phyloP scores from a whole-genome alignment of 2,113 vertebrate genomes.

The Caloenas nicobarica region DNA sequence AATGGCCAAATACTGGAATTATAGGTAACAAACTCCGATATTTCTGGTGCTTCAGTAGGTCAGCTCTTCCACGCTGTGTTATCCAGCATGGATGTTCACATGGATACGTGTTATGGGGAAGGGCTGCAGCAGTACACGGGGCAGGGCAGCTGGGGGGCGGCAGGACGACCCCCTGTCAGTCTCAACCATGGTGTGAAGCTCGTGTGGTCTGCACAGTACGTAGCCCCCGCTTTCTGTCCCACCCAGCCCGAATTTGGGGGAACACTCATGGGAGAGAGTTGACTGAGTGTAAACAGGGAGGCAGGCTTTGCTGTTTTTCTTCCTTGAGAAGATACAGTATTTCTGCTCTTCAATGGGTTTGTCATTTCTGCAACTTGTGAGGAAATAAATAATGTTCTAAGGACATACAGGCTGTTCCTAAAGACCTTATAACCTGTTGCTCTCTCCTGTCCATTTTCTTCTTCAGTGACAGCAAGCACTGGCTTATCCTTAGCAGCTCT shows the following conservation, averaged over 20 bases:
- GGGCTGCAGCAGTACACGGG: background rate
- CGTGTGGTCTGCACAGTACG: background rate
- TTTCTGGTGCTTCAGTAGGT: background rate
- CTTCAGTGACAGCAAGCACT: background rate
- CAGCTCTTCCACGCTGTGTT: background rate
- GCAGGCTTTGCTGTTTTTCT: background rate
- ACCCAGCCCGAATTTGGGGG: background rate
- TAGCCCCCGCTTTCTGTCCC: background rate
- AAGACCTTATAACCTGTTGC: background rate
- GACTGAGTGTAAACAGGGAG: background rate
- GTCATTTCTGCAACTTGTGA: background rate
- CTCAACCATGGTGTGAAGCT: background rate
- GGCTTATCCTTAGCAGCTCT: background rate
- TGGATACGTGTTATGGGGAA: fast-evolving
- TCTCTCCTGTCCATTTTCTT: background rate
- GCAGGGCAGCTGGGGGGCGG: background rate
- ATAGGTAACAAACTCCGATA: background rate
- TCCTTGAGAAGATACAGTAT: background rate
- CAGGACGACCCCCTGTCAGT: fast-evolving
- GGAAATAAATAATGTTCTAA: background rate
- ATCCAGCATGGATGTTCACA: fast-evolving
- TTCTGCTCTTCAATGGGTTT: background rate
- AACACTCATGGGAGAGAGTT: background rate
- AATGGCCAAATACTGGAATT: background rate
- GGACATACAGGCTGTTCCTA: background rate